These are phyloP conservation scores for Pammene fasciana DNA, from an alignment of 2,888 invertebrate genomes.

Conservation along the genomic window DNA sequence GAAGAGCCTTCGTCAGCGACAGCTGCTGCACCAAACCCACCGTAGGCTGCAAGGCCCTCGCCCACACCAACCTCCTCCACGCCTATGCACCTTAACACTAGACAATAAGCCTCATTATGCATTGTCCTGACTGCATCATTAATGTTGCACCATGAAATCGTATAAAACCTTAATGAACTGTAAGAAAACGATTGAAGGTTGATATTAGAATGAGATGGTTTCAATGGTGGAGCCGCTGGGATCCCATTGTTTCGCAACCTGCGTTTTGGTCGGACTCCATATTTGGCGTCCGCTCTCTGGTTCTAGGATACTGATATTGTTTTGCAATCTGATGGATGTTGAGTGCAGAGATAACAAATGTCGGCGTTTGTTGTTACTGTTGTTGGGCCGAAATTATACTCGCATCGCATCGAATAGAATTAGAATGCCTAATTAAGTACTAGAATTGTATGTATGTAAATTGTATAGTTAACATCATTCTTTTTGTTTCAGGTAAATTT, in stretches of 20 bases:
- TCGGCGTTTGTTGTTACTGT: slow-evolving; percentile 4
- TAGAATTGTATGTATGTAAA: neutral
- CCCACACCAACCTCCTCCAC: slow-evolving; percentile 17
- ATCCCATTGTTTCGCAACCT: slow-evolving; percentile 37
- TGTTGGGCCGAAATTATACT: too few relatives aligned
- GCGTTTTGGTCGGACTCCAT: slow-evolving; percentile 16
- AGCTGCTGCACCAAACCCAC: neutral
- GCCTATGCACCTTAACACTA: slow-evolving; percentile 20
- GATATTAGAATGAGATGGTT: neutral
- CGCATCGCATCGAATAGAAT: too few relatives aligned
- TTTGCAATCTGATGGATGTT: slow-evolving; percentile 20
- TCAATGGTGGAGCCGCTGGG: slow-evolving; percentile 10
- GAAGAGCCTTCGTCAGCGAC: neutral
- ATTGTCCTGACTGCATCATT: slow-evolving; percentile 11
- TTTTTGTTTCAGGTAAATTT: slow-evolving; percentile 16
- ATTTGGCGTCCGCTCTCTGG: slow-evolving; percentile 32
- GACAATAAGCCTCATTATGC: slow-evolving; percentile 21
- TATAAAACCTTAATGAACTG: neutral
- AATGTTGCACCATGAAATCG: neutral
- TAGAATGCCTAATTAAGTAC: too few relatives aligned
- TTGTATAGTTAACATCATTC: neutral
- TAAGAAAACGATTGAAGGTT: neutral
- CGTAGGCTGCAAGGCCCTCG: slow-evolving; percentile 19
- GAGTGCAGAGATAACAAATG: neutral
- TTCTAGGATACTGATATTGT: slow-evolving; percentile 16